Evolutionary conservation across 2,888 invertebrate genomes (phyloP), one percentile per base, ranked within the genome.

Genomic region (Anthrax anthrax): DNA sequence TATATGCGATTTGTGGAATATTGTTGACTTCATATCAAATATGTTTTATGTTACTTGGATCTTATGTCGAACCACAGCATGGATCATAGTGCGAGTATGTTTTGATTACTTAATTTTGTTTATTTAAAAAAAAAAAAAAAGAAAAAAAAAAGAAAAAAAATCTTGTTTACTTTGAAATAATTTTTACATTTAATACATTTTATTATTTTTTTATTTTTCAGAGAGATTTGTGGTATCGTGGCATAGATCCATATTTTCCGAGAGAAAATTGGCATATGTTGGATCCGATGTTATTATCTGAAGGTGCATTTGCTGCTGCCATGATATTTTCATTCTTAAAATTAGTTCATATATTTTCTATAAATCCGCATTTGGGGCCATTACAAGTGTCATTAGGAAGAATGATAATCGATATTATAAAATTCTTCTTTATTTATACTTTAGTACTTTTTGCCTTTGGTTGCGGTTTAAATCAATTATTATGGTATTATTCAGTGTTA

Each of bases 291-390:
- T 70, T 96, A 18, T 74, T 96, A 14, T 87, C 90, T 0, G 91
- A 92, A 69, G 67, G 91, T 42, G 86, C 95, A 38, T 96, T 96
- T 64, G 94, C 95, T 1, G 94, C 94, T 0, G 95, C 90, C 55
- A 96, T 95, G 85, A 94, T 96, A 58, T 94, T 91, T 69, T 91
- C 90, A 51, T 92, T 89, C 60, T 74, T 96, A 48, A 96, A 96
- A 67, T 76, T 96, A 60, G 94, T 96, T 18, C 94, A 95, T 67
- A 90, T 95, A 62, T 95, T 95, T 74, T 94, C 92, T 51, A 89
- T 96, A 52, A 95, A 94, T 70, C 95, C 95, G 1, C 90, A 96
- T 67, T 74, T 96, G 56, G 95, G 96, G 51, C 96, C 95, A 0
- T 47, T 68, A 41, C 95, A 95, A 70, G 94, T 96, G 45, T 95